Conservation (phyloP, 30 jellyfish, hydroid and myxozoan genomes). For the Phacellophora camtschatica region DNA sequence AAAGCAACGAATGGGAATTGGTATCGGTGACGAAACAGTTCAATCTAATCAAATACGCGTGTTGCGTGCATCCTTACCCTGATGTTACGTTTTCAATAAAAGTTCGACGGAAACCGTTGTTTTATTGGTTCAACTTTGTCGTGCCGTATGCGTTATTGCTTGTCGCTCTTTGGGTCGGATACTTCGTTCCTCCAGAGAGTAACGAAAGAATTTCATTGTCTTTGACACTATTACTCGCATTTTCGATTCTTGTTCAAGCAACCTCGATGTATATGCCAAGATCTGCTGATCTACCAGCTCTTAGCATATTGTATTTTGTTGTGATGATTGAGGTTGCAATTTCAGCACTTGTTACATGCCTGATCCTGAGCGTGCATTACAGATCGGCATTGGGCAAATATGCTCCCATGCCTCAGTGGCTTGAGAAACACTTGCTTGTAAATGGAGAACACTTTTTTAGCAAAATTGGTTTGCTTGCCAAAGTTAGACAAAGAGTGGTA, state of each 20-base stretch:
- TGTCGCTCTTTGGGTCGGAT: conserved; percentile 40
- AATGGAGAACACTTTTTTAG: conserved; percentile 13
- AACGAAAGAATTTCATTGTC: conserved; percentile 59
- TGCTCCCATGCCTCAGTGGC: conserved; percentile 56
- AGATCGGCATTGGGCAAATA: conserved; percentile 30
- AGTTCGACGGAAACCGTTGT: conserved; percentile 68
- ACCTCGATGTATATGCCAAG: conserved; percentile 38
- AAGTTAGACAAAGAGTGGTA: neutral
- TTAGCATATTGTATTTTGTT: conserved; percentile 46
- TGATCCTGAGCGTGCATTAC: conserved; percentile 31
- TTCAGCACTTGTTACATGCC: conserved; percentile 50
- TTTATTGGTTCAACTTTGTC: conserved; percentile 52
- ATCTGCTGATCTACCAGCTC: conserved; percentile 35
- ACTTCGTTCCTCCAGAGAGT: conserved; percentile 64
- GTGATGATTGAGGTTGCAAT: conserved; percentile 50
- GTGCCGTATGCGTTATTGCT: conserved; percentile 52
- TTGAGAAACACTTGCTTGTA: conserved; percentile 13
- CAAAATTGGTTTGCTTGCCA: conserved; percentile 27
- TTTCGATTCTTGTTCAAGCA: conserved; percentile 38
- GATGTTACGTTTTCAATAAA: conserved; percentile 34
- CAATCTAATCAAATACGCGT: conserved; percentile 11
- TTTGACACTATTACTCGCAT: conserved; percentile 39
- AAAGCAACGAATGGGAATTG: conserved; percentile 60
- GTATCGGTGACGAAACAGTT: conserved; percentile 9
- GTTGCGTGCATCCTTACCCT: conserved; percentile 40